A percentile compares a stretch with the other conserved stretches of the same genome.
phyloP scores from a whole-genome alignment of 2,797 vertebrate species.

The Columba guinea region DNA sequence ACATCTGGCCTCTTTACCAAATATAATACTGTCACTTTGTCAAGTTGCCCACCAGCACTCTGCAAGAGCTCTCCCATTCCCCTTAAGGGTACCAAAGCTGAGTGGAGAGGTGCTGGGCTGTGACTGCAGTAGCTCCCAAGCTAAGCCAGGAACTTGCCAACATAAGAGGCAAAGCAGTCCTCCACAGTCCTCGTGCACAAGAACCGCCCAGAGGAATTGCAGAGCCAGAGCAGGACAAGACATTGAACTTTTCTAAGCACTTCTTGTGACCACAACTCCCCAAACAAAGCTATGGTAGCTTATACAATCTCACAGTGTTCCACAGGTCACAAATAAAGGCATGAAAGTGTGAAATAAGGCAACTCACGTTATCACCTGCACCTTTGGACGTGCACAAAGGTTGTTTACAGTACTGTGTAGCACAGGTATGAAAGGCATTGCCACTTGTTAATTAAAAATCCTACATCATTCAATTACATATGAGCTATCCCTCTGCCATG shows the following conservation, averaged over 20 bases:
- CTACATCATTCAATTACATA: not conserved
- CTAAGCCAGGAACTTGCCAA: not conserved
- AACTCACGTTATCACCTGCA: not conserved
- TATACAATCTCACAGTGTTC: not conserved
- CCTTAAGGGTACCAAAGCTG: not conserved
- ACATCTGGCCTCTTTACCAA: not conserved
- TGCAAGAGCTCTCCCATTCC: not conserved
- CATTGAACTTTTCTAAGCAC: not conserved
- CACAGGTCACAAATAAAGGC: not conserved
- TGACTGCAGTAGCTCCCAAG: not conserved
- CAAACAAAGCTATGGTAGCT: not conserved
- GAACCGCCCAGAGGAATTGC: not conserved
- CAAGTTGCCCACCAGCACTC: not conserved
- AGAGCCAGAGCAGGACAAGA: not conserved
- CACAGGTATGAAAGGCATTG: not conserved
- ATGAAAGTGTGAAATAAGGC: not conserved
- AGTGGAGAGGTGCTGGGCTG: not conserved
- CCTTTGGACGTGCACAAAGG: not conserved
- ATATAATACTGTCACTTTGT: not conserved
- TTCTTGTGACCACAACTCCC: not conserved
- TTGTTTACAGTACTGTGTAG: not conserved
- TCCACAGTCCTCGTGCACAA: not conserved
- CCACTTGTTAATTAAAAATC: constrained; percentile 36
- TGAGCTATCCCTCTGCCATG: not conserved
- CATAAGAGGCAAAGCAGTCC: not conserved